These are phyloP conservation scores for Eupithecia inturbata DNA, from an alignment of 2,888 invertebrate genomes.

Conservation along the genomic window DNA sequence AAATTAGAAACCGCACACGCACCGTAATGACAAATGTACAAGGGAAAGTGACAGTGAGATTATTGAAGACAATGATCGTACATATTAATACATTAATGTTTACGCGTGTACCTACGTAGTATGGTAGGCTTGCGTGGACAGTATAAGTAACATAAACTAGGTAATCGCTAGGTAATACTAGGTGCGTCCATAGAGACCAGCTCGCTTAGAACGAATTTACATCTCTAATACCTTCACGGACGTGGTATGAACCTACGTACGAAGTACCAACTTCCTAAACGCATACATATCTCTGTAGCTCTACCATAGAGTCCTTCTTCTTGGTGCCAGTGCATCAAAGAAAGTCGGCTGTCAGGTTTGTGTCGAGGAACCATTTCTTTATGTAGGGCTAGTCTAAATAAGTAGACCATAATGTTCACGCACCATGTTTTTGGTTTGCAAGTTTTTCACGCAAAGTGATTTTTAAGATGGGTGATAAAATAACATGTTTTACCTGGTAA, in stretches of 20 bases:
- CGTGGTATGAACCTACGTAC: not conserved
- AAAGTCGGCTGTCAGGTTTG: not conserved
- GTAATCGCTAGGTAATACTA: too few species aligned
- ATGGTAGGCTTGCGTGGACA: not conserved
- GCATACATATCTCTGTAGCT: not conserved
- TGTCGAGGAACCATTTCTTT: not conserved
- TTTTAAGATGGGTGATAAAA: not conserved
- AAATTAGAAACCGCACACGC: conserved; percentile 34
- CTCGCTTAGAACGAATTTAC: not conserved
- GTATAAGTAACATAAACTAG: too few species aligned
- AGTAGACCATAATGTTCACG: not conserved
- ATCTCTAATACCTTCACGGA: not conserved
- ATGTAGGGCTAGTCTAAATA: not conserved
- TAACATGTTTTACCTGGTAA: not conserved
- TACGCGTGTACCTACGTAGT: not conserved
- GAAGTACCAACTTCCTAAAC: not conserved
- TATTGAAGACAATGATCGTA: conserved; percentile 26
- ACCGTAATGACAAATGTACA: conserved; percentile 33
- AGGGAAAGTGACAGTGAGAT: conserved; percentile 40
- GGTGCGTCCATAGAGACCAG: too few species aligned
- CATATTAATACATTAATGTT: conserved; percentile 11
- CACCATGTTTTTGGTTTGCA: not conserved
- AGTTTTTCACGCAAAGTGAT: not conserved
- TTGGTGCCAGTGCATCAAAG: not conserved
- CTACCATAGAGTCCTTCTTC: not conserved